Evolutionary conservation across 2,888 invertebrate species (phyloP), one percentile per base, ranked within the genome.

Genomic region (Ochlodes sylvanus): DNA sequence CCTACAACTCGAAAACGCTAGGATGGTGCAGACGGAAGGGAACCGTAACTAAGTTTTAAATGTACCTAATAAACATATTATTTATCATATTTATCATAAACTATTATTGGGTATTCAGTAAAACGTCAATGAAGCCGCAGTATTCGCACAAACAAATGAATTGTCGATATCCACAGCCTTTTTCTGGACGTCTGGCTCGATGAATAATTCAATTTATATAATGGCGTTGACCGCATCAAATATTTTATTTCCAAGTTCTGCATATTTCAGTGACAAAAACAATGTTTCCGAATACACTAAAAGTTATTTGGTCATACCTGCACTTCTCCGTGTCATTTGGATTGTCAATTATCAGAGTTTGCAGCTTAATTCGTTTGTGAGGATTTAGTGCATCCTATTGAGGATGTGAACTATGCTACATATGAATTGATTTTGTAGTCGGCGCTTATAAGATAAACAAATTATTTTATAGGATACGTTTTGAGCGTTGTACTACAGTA

Each of bases 151-250:
- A 88, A 88, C 85, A 89, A 91, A 91, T 89, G 87, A 90, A 90
- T 85, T 86, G 87, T 84, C 82, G 84, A 87, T 86, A 87, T 88
- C 86, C 83, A 84, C 82, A 85, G 85, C 88, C 88, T 89, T 89
- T 90, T 89, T 87, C 87, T 86, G 80, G 80, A 78, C 82, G 87
- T 85, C 87, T 84, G 86, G 76, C 82, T 83, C 82, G 85, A 88
- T 91, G 88, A 91, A 91, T 92, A 88, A 91, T 91, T 90, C 86
- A 85, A 86, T 87, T 88, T 87, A 87, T 88, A 87, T 87, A 88
- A 89, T 89, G 87, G 86, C 85, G 80, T 80, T 81, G 85, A 88
- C 88, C 89, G 83, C 88, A 88, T 88, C 86, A 89, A 91, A 92
- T 91, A 90, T 90, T 88, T 89, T 85, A 86, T 88, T 87, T 68